These are phyloP conservation scores for Drosophila teissieri DNA, from an alignment of 1,140 invertebrate species.

Conservation along the genomic window DNA sequence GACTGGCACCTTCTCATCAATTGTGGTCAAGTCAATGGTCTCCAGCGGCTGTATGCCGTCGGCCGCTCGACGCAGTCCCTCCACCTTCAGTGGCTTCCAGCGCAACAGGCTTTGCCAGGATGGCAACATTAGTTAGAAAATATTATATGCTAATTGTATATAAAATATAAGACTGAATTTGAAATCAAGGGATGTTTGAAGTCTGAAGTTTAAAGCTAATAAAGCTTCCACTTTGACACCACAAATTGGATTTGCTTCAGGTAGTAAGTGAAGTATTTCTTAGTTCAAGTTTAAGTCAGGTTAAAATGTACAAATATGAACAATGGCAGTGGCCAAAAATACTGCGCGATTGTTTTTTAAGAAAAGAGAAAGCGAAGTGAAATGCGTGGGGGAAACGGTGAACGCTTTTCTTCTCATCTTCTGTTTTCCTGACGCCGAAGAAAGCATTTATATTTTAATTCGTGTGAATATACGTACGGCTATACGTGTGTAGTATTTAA, in stretches of 20 bases:
- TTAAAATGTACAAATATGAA: neutral
- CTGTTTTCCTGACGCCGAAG: slow-evolving; percentile 17
- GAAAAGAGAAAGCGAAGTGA: slow-evolving; percentile 24
- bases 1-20: too few relatives aligned
- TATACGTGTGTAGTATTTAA: slow-evolving; percentile 66
- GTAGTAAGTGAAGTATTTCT: too few relatives aligned
- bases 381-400: slow-evolving; percentile 34
- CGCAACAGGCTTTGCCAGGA: neutral
- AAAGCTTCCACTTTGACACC: neutral
- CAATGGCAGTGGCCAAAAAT: slow-evolving; percentile 1
- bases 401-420: slow-evolving; percentile 15
- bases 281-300: too few relatives aligned
- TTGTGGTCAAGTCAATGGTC: neutral
- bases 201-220: too few relatives aligned
- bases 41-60: neutral
- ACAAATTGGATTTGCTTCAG: too few relatives aligned
- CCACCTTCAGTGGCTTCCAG: neutral
- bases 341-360: slow-evolving; percentile 1
- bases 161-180: neutral
- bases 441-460: slow-evolving; percentile 47
- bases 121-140: neutral
- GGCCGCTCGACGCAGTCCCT: neutral
- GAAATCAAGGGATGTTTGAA: neutral
- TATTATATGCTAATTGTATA: neutral
- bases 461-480: slow-evolving; percentile 7